Conservation (phyloP, 2,113 vertebrate genomes). For the Gorsachius goisagi region DNA sequence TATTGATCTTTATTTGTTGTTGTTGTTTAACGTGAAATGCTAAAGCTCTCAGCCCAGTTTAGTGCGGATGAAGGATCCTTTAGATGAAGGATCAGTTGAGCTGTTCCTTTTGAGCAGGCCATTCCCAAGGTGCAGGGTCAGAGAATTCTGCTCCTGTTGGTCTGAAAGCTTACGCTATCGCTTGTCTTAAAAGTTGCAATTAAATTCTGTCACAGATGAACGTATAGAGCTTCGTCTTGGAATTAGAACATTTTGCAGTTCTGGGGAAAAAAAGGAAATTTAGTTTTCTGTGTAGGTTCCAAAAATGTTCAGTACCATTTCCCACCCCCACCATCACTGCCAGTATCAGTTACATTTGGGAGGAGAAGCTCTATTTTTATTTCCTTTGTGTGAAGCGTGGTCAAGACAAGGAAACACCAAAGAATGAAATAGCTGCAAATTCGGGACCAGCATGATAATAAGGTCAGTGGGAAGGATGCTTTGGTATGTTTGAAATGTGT, state of each 20-base stretch:
- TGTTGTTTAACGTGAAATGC: not conserved
- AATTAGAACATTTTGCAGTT: not conserved
- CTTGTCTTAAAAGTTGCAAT: not conserved
- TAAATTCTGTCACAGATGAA: not conserved
- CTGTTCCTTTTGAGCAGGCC: not conserved
- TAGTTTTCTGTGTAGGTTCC: not conserved
- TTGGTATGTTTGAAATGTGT: not conserved
- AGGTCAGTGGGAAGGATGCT: not conserved
- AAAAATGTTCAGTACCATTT: not conserved
- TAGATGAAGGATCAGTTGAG: not conserved
- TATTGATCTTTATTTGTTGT: not conserved
- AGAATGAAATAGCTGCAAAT: not conserved
- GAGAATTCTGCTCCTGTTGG: not conserved
- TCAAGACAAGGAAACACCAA: not conserved
- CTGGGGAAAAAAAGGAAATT: not conserved
- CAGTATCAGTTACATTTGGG: not conserved
- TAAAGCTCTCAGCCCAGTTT: not conserved
- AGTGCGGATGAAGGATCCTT: not conserved
- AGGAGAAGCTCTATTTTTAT: not conserved
- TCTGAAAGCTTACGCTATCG: not conserved
- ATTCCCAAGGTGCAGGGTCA: not conserved
- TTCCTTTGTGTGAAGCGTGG: not conserved
- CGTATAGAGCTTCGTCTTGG: not conserved
- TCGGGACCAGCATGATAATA: not conserved
- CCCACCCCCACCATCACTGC: not conserved